Percentiles rank a stretch among this genome's conserved stretches.
These are phyloP conservation scores for Chitala chitala DNA, from an alignment of 2,113 vertebrate genomes.

Conservation along the genomic window DNA sequence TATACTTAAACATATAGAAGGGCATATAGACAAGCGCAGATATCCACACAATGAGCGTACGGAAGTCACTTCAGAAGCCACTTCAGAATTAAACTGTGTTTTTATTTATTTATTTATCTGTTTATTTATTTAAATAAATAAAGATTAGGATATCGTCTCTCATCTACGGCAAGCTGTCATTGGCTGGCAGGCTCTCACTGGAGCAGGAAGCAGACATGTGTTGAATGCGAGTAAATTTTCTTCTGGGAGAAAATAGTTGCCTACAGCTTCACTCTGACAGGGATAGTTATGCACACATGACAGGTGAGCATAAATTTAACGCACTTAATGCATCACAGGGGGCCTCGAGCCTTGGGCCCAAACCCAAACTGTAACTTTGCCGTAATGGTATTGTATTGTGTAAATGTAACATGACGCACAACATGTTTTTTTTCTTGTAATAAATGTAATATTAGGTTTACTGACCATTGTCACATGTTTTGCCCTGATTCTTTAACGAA, in stretches of 20 bases:
- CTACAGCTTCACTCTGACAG: neutral
- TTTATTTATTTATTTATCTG: constrained; percentile 55
- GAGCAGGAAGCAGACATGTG: neutral
- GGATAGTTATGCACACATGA: neutral
- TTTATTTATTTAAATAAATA: constrained; percentile 8
- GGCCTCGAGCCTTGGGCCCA: neutral
- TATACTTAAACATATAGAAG: neutral
- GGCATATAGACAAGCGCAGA: neutral
- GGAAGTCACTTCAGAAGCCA: constrained; percentile 58
- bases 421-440: too few species aligned
- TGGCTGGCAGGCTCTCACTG: neutral
- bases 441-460: too few species aligned
- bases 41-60: constrained; percentile 43
- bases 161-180: neutral
- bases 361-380: neutral
- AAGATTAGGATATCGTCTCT: neutral
- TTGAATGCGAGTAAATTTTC: neutral
- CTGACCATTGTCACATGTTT: too few species aligned
- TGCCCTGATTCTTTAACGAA: too few species aligned
- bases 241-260: neutral
- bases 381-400: too few species aligned
- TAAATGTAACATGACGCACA: too few species aligned
- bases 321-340: neutral
- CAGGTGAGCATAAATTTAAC: neutral
- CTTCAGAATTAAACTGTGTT: constrained; percentile 62